A percentile compares a stretch with the other conserved stretches of the same genome.
Evolutionary conservation across 1,140 invertebrate genomes (phyloP).

Genomic region (Lerema accius): DNA sequence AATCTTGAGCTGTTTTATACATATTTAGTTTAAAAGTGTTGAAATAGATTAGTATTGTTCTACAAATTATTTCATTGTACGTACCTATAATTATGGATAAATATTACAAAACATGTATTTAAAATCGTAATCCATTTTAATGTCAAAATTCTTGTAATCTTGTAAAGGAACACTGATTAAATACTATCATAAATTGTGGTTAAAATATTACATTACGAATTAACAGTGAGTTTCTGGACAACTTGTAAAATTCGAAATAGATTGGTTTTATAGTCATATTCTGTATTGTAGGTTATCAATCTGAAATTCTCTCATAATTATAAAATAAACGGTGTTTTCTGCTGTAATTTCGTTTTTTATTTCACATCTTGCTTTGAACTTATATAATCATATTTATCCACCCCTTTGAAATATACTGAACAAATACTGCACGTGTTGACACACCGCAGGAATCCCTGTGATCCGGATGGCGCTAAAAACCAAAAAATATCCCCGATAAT

Average conservation of each 20-base stretch:
- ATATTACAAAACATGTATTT: slow-evolving; percentile 64
- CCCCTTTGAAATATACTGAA: no score
- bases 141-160: slow-evolving; percentile 72
- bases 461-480: no score
- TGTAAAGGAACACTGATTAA: slow-evolving; percentile 68
- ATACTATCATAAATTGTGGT: slow-evolving; percentile 50
- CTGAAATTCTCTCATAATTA: slow-evolving; percentile 84
- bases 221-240: slow-evolving; percentile 70
- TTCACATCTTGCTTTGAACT: no score
- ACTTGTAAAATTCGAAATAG: slow-evolving; percentile 78
- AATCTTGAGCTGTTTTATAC: slow-evolving; percentile 55
- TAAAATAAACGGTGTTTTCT: slow-evolving; percentile 85
- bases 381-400: no score
- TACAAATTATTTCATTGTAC: slow-evolving; percentile 61
- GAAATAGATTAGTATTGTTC: slow-evolving; percentile 70
- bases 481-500: no score
- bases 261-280: slow-evolving; percentile 82
- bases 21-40: slow-evolving; percentile 77
- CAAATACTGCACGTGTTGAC: no score
- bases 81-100: slow-evolving; percentile 61
- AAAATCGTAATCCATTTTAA: slow-evolving; percentile 63
- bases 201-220: slow-evolving; percentile 64
- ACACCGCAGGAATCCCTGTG: no score
- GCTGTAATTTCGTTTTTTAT: slow-evolving; percentile 70
- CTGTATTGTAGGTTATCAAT: slow-evolving; percentile 83